Conservation (phyloP, 2,888 invertebrate genomes). For the Hypena proboscidalis region DNA sequence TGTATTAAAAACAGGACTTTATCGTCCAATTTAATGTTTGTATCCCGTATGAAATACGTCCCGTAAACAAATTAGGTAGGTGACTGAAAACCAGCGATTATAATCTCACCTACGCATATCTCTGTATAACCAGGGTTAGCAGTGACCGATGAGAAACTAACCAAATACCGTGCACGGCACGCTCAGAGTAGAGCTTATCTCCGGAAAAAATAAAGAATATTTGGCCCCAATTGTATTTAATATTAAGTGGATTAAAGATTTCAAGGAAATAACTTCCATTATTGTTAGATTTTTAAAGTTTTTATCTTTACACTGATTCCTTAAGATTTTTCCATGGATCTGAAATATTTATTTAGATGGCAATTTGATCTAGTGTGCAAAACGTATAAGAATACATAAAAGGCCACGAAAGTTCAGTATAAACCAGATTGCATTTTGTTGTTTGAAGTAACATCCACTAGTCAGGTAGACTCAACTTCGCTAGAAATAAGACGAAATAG, state of each 20-base stretch:
- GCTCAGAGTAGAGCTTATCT: conserved; percentile 1
- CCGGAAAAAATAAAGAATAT: no score
- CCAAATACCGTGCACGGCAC: no score
- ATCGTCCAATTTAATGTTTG: conserved; percentile 14
- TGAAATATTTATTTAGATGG: not conserved
- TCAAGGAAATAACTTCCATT: no score
- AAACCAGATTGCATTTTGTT: conserved; percentile 3
- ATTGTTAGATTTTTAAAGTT: no score
- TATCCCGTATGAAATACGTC: conserved; percentile 16
- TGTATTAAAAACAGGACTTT: conserved; percentile 20
- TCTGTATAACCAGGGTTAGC: no score
- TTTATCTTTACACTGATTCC: no score
- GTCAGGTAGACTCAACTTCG: conserved; percentile 48
- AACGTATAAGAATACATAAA: conserved; percentile 1
- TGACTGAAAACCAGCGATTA: no score
- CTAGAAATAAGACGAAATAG: conserved; percentile 43
- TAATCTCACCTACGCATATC: no score
- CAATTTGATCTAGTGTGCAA: conserved; percentile 4
- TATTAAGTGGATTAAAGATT: no score
- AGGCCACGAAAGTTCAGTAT: not conserved
- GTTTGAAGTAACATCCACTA: conserved; percentile 40
- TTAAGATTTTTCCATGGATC: conserved; percentile 5
- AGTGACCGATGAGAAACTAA: no score
- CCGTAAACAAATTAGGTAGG: conserved; percentile 6
- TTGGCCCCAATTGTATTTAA: no score